Evolutionary conservation across 2,888 invertebrate species (phyloP).

Genomic region (Drosophila histrio): DNA sequence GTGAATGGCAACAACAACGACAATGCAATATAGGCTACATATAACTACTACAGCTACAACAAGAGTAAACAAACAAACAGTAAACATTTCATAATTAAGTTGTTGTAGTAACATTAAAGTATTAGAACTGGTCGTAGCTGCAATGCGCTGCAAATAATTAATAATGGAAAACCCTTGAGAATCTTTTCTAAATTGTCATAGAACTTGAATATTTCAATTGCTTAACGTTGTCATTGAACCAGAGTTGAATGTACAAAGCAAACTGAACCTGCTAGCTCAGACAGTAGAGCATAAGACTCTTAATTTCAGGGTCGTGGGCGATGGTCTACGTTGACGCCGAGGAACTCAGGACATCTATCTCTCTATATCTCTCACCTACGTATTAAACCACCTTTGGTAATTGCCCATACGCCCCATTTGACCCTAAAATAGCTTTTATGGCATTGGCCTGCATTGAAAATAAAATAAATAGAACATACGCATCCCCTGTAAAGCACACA

Average conservation of each 20-base stretch:
- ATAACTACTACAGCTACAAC: constrained; percentile 7
- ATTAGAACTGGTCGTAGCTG: constrained; percentile 37
- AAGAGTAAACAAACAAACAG: constrained; percentile 11
- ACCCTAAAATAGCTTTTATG: too few relatives aligned
- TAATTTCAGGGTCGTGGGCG: too few relatives aligned
- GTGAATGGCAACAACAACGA: constrained; percentile 26
- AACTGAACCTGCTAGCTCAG: too few relatives aligned
- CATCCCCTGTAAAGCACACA: too few relatives aligned
- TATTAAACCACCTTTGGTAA: too few relatives aligned
- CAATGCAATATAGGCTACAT: constrained; percentile 12
- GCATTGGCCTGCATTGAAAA: too few relatives aligned
- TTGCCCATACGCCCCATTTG: too few relatives aligned
- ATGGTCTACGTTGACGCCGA: too few relatives aligned
- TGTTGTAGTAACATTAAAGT: constrained; percentile 23
- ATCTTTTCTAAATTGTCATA: constrained; percentile 2
- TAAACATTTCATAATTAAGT: constrained; percentile 48
- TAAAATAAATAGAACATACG: too few relatives aligned
- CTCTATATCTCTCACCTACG: too few relatives aligned
- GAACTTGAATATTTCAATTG: constrained; percentile 16
- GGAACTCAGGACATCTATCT: too few relatives aligned
- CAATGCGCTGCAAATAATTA: constrained; percentile 26
- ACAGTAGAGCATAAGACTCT: too few relatives aligned
- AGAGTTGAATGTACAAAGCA: constrained; percentile 12
- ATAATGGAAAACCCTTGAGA: constrained; percentile 6
- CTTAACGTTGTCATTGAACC: background rate